A percentile compares a stretch with the other conserved stretches of the same genome.
phyloP scores from a whole-genome alignment of 2,797 vertebrate genomes.

The Notolepis coatsorum region DNA sequence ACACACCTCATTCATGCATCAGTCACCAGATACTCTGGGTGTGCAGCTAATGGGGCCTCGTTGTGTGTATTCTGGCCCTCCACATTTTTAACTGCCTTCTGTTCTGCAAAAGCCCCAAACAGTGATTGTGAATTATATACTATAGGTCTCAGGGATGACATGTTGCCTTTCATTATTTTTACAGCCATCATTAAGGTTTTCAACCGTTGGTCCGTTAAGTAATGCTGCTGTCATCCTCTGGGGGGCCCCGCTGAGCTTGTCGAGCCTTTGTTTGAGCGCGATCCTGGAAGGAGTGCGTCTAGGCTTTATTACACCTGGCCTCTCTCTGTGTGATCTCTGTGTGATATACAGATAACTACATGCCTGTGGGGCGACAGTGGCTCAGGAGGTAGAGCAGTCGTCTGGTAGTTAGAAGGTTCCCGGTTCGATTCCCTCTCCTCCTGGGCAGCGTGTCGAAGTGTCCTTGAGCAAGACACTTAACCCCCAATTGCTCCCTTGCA shows the following conservation, averaged over 20 bases:
- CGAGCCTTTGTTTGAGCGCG: slow-evolving; percentile 23
- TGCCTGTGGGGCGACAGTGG: too few relatives aligned
- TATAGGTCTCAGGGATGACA: slow-evolving; percentile 46
- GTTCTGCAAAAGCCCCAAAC: slow-evolving; percentile 38
- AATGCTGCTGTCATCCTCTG: slow-evolving; percentile 43
- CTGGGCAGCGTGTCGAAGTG: too few relatives aligned
- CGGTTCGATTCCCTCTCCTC: too few relatives aligned
- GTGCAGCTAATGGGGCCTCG: slow-evolving; percentile 52
- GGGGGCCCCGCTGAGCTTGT: slow-evolving; percentile 26
- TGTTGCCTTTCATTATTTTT: slow-evolving; percentile 52
- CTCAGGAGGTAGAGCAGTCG: too few relatives aligned
- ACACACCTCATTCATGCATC: slow-evolving; percentile 48
- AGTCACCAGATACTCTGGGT: slow-evolving; percentile 53
- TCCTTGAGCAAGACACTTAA: too few relatives aligned
- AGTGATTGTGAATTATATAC: slow-evolving; percentile 49
- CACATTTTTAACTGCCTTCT: slow-evolving; percentile 49
- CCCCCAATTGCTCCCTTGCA: too few relatives aligned
- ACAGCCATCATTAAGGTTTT: slow-evolving; percentile 44
- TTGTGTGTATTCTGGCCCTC: slow-evolving; percentile 49
- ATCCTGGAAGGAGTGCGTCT: slow-evolving; percentile 34
- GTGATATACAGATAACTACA: too few relatives aligned
- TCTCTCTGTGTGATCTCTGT: too few relatives aligned
- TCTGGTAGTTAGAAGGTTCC: too few relatives aligned
- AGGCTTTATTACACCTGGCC: too few relatives aligned
- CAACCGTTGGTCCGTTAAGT: slow-evolving; percentile 34